phyloP scores from a whole-genome alignment of 2,888 invertebrate genomes.

The Chrysodeixis includens region DNA sequence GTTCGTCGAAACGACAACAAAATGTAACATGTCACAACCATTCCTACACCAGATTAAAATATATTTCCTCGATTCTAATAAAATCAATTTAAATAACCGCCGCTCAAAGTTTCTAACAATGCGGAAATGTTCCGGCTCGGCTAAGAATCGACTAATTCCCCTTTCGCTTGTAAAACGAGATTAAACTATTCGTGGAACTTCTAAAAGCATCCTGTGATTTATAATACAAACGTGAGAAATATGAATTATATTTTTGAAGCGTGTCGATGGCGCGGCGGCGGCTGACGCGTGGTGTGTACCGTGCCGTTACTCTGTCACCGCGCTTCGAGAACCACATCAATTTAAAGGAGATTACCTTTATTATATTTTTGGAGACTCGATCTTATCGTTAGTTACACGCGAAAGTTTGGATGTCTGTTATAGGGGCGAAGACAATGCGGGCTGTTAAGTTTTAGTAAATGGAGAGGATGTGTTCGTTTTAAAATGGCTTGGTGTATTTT shows the following conservation, averaged over 20 bases:
- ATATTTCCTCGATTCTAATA: constrained; percentile 36
- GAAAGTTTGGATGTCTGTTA: constrained; percentile 30
- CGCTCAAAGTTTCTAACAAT: constrained; percentile 58
- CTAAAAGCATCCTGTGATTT: constrained; percentile 80
- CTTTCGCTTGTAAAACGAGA: constrained; percentile 77
- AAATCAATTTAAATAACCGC: constrained; percentile 46
- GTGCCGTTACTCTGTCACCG: constrained; percentile 22
- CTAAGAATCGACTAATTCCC: constrained; percentile 77
- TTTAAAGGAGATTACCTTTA: constrained; percentile 15
- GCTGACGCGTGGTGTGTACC: constrained; percentile 22
- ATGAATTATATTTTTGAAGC: constrained; percentile 68
- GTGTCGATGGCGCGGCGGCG: constrained; percentile 38
- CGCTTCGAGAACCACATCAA: constrained; percentile 27
- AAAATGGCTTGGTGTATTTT: constrained; percentile 14
- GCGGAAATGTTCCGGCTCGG: constrained; percentile 74
- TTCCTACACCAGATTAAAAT: constrained; percentile 29
- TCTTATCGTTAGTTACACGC: constrained; percentile 35
- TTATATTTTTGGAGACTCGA: constrained; percentile 31
- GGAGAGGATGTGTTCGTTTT: constrained; percentile 18
- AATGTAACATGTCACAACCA: constrained; percentile 42
- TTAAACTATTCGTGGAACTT: constrained; percentile 82
- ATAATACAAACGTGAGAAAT: constrained; percentile 78
- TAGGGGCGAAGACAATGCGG: constrained; percentile 40
- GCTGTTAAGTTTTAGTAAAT: constrained; percentile 21
- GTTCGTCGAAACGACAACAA: constrained; percentile 39